These are phyloP conservation scores for Cerastis rubricosa DNA, from an alignment of 2,888 invertebrate genomes.

Conservation along the genomic window DNA sequence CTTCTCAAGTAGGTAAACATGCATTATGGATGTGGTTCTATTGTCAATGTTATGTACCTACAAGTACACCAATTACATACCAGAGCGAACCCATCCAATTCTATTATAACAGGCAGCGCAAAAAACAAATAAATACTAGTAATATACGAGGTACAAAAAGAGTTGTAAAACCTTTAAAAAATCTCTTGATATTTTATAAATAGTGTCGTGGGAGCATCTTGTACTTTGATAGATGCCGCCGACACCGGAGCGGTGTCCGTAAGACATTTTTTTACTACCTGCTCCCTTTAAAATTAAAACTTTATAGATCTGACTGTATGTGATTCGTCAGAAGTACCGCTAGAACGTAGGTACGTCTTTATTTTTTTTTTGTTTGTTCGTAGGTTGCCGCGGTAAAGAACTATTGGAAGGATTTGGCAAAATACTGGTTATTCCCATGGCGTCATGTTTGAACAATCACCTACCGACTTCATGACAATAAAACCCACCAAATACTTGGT, in stretches of 20 bases:
- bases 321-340: constrained; percentile 74
- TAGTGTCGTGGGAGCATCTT: constrained; percentile 86
- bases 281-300: constrained; percentile 83
- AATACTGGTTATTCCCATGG: constrained; percentile 34
- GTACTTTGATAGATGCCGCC: constrained; percentile 86
- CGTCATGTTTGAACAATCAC: constrained; percentile 25
- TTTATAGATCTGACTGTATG: constrained; percentile 78
- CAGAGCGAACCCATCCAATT: constrained; percentile 43
- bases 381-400: constrained; percentile 6
- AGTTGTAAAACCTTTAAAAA: constrained; percentile 80
- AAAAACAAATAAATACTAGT: constrained; percentile 72
- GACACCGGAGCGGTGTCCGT: constrained; percentile 77
- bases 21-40: constrained; percentile 34
- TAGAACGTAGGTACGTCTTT: constrained; percentile 54
- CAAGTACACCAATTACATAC: constrained; percentile 39
- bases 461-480: not conserved
- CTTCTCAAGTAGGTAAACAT: constrained; percentile 42
- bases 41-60: constrained; percentile 46
- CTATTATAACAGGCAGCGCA: constrained; percentile 59
- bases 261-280: constrained; percentile 86
- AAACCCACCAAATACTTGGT: not conserved
- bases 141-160: constrained; percentile 77
- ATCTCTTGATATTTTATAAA: constrained; percentile 84
- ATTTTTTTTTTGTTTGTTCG: constrained; percentile 59
- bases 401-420: constrained; percentile 18